Conservation (phyloP, 2,888 invertebrate species). For the Isotomurus palustris region DNA sequence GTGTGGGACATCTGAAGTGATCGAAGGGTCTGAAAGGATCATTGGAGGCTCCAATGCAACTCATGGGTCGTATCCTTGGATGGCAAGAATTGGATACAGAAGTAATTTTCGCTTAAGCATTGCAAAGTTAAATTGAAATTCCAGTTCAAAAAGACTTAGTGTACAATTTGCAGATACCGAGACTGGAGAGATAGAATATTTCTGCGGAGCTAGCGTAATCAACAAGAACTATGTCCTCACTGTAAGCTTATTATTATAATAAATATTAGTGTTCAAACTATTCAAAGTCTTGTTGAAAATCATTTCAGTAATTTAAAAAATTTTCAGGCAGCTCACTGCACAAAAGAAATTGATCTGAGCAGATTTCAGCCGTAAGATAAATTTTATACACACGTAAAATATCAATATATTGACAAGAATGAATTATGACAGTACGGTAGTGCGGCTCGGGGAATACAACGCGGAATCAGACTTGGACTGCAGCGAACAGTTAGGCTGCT, state of each 20-base stretch:
- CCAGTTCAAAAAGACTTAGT: neutral
- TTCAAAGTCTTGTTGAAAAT: neutral
- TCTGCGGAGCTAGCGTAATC: slow-evolving; percentile 41
- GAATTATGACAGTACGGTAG: slow-evolving; percentile 20
- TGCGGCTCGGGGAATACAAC: slow-evolving; percentile 40
- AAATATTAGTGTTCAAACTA: neutral
- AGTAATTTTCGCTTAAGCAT: slow-evolving; percentile 17
- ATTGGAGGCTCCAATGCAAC: slow-evolving; percentile 60
- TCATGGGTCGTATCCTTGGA: slow-evolving; percentile 68
- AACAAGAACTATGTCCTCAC: slow-evolving; percentile 39
- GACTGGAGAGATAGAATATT: slow-evolving; percentile 33
- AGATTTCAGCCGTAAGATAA: slow-evolving; percentile 29
- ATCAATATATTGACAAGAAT: neutral
- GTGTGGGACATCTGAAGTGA: slow-evolving; percentile 48
- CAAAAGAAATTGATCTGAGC: slow-evolving; percentile 35
- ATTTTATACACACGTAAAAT: neutral
- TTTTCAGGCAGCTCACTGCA: slow-evolving; percentile 34
- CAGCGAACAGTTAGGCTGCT: slow-evolving; percentile 23
- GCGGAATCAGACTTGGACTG: slow-evolving; percentile 31
- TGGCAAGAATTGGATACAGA: slow-evolving; percentile 64
- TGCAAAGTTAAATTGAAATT: neutral
- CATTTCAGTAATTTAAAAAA: neutral
- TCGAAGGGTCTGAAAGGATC: slow-evolving; percentile 54
- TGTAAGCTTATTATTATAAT: slow-evolving; percentile 5
- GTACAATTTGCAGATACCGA: slow-evolving; percentile 20